phyloP scores from a whole-genome alignment of 2,888 invertebrate species.

The Drosophila dives region DNA sequence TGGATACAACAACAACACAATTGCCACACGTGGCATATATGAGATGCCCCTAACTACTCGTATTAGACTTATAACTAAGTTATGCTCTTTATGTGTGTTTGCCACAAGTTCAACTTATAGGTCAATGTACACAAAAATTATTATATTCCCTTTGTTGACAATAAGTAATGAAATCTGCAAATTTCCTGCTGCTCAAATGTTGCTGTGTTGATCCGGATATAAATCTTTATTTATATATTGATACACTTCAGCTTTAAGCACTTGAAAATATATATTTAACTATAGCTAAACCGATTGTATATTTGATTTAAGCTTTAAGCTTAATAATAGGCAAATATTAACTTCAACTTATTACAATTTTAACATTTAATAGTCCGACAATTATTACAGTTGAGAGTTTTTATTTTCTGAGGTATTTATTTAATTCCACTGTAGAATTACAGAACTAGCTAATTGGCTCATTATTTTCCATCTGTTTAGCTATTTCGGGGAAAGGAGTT shows the following conservation, averaged over 20 bases:
- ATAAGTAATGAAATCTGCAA: not conserved
- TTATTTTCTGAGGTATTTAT: constrained; percentile 13
- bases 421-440: constrained; percentile 7
- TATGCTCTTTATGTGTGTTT: constrained; percentile 25
- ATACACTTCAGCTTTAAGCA: not conserved
- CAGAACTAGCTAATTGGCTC: constrained; percentile 27
- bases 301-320: not conserved
- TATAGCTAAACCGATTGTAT: not conserved
- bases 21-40: constrained; percentile 6
- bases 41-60: constrained; percentile 11
- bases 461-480: constrained; percentile 36
- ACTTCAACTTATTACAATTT: not conserved
- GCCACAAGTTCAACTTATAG: constrained; percentile 16
- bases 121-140: constrained; percentile 25
- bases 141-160: constrained; percentile 23
- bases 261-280: not conserved
- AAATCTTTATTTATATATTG: not conserved
- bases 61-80: constrained; percentile 27
- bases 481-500: constrained; percentile 10
- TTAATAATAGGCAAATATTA: not conserved
- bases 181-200: constrained; percentile 8
- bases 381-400: constrained; percentile 8
- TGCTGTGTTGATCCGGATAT: not conserved
- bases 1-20: constrained; percentile 20
- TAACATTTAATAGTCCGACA: not conserved